Conservation (phyloP, 1,140 invertebrate species). For the Chrysomallon squamiferum region DNA sequence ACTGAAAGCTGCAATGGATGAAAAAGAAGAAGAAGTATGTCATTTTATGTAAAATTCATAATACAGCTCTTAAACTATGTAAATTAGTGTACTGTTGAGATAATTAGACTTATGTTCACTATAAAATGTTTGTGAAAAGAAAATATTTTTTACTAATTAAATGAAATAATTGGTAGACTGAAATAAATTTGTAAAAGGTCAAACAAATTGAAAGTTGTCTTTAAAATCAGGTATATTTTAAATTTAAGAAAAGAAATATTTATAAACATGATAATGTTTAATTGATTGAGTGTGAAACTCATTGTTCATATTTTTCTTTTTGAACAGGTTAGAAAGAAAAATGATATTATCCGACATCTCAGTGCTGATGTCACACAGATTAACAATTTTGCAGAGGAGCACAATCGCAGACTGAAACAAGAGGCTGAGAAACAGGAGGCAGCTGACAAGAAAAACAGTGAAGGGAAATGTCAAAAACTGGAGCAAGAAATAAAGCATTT, state of each 20-base stretch:
- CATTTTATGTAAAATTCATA: neutral
- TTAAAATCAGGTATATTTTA: no score
- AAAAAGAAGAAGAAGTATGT: slow-evolving; percentile 60
- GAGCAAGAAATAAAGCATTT: slow-evolving; percentile 51
- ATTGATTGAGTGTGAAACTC: no score
- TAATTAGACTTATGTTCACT: neutral
- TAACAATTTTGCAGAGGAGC: slow-evolving; percentile 61
- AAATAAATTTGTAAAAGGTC: no score
- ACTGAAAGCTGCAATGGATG: slow-evolving; percentile 51
- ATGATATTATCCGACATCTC: slow-evolving; percentile 57
- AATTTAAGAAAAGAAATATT: no score
- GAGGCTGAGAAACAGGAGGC: slow-evolving; percentile 61
- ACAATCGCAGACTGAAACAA: slow-evolving; percentile 49
- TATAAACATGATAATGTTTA: no score
- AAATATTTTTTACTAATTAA: slow-evolving; percentile 1
- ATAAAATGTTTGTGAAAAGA: neutral
- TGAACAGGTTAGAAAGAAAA: slow-evolving; percentile 59
- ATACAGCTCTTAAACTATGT: neutral
- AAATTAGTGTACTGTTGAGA: neutral
- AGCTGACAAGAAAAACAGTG: slow-evolving; percentile 59
- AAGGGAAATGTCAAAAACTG: slow-evolving; percentile 55
- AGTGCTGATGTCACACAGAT: slow-evolving; percentile 60
- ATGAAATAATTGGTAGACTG: no score
- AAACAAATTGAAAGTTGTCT: no score
- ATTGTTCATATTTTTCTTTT: no score